phyloP scores from a whole-genome alignment of 2,888 invertebrate genomes.

The Machimus atricapillus region DNA sequence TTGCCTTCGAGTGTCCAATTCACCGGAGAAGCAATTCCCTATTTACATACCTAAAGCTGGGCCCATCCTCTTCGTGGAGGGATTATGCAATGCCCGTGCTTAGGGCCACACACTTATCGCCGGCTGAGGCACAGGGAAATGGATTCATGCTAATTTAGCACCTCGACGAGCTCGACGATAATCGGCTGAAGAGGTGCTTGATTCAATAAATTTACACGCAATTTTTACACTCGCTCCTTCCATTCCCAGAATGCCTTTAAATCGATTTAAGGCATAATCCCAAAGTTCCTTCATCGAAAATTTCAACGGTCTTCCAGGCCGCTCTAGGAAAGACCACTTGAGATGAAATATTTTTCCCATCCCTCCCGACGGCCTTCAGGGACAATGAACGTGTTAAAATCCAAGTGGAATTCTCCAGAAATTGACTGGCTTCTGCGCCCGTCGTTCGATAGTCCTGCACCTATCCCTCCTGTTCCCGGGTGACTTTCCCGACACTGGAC shows the following conservation, averaged over 20 bases:
- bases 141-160: conserved; percentile 5
- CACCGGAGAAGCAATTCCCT: not conserved
- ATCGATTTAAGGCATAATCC: not conserved
- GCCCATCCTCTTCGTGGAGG: not conserved
- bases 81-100: not conserved
- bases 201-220: conserved; percentile 6
- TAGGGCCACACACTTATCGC: not conserved
- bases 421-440: not conserved
- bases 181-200: not conserved
- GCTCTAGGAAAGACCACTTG: not conserved
- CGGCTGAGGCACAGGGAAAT: not conserved
- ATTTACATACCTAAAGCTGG: not conserved
- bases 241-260: not conserved
- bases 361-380: not conserved
- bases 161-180: not conserved
- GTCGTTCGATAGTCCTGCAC: not conserved
- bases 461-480: not conserved
- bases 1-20: not conserved
- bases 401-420: not conserved
- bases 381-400: conserved; percentile 21
- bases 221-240: not conserved
- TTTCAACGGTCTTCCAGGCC: not conserved
- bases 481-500: not conserved
- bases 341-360: not conserved
- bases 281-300: not conserved